phyloP scores from a whole-genome alignment of 2,888 invertebrate species.

The Tortricodes alternella region DNA sequence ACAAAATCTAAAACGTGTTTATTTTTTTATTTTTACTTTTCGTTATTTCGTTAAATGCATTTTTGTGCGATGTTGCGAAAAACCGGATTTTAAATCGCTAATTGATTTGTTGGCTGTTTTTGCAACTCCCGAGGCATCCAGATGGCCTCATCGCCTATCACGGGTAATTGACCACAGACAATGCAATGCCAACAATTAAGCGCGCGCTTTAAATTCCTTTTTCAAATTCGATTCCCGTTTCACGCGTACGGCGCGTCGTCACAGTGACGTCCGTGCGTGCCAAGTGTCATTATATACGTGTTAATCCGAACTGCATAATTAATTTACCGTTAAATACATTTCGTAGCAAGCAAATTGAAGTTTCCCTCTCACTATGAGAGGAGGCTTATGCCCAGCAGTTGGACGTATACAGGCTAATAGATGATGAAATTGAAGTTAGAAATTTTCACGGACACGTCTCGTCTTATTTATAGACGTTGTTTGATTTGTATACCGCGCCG shows the following conservation, averaged over 20 bases:
- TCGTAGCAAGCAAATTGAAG: no score
- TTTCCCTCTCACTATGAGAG: no score
- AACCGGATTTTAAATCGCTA: background rate
- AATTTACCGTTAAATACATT: slow-evolving; percentile 27
- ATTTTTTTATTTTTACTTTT: background rate
- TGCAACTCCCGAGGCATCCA: slow-evolving; percentile 5
- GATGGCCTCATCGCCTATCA: slow-evolving; percentile 3
- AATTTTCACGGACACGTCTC: slow-evolving; percentile 68
- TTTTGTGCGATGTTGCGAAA: background rate
- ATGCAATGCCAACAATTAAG: slow-evolving; percentile 7
- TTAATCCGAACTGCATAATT: slow-evolving; percentile 9
- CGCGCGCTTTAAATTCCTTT: slow-evolving; percentile 17
- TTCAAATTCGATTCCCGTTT: slow-evolving; percentile 4
- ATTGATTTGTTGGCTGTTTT: background rate
- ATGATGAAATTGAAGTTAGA: slow-evolving; percentile 42
- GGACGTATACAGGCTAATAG: no score
- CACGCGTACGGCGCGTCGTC: slow-evolving; percentile 15
- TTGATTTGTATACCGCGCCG: slow-evolving; percentile 70
- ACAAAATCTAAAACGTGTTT: background rate
- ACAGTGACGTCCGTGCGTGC: slow-evolving; percentile 19
- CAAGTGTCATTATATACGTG: slow-evolving; percentile 1
- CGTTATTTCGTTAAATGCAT: background rate
- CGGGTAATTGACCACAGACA: slow-evolving; percentile 17
- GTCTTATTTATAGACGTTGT: slow-evolving; percentile 72
- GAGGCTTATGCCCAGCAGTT: no score